These are phyloP conservation scores for Tetrax tetrax DNA, from an alignment of 2,113 vertebrate species.

Conservation along the genomic window DNA sequence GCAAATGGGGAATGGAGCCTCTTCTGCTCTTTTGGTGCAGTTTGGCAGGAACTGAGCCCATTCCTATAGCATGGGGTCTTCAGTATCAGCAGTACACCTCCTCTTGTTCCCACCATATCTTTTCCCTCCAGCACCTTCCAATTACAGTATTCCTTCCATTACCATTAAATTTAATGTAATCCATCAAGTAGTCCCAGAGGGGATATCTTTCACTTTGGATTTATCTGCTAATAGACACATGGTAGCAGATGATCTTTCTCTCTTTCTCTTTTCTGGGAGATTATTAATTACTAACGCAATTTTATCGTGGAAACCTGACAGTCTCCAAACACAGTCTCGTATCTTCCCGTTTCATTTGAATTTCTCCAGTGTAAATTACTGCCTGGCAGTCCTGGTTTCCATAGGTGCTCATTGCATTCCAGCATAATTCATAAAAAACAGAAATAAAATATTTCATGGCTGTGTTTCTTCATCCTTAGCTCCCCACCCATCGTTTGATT, in stretches of 20 bases:
- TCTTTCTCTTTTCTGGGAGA: constrained; percentile 36
- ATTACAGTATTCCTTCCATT: constrained; percentile 68
- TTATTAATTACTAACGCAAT: constrained; percentile 71
- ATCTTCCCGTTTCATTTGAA: constrained; percentile 27
- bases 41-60: not conserved
- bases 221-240: constrained; percentile 74
- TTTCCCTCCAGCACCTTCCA: constrained; percentile 62
- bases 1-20: not conserved
- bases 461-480: not conserved
- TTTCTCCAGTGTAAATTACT: constrained; percentile 38
- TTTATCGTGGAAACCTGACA: constrained; percentile 60
- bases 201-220: constrained; percentile 72
- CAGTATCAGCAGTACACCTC: not conserved
- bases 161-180: constrained; percentile 74
- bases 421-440: not conserved
- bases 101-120: constrained; percentile 21
- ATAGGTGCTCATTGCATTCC: not conserved
- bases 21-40: not conserved
- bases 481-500: not conserved
- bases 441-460: not conserved
- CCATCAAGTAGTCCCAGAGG: constrained; percentile 69
- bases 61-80: not conserved
- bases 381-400: constrained; percentile 5
- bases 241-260: constrained; percentile 63
- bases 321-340: constrained; percentile 39